Percentiles rank a stretch among this genome's conserved stretches.
These are phyloP conservation scores for Ernsta delagoae DNA, from an alignment of 2,888 invertebrate genomes.

Conservation along the genomic window DNA sequence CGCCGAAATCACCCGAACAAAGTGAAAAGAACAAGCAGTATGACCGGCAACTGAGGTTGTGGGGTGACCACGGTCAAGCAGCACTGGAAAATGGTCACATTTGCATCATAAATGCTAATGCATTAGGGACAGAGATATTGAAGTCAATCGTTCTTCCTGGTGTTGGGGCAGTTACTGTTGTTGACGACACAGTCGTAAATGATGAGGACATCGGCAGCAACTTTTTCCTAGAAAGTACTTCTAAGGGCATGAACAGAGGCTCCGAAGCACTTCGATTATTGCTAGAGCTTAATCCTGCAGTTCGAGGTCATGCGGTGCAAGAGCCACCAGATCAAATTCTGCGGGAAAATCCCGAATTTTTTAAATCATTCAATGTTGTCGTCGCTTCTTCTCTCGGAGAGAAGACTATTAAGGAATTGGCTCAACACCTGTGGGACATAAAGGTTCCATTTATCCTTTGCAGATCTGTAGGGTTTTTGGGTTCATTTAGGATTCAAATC, in stretches of 20 bases:
- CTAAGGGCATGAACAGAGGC: constrained; percentile 93
- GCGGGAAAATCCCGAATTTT: constrained; percentile 94
- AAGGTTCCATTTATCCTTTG: constrained; percentile 95
- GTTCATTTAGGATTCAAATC: constrained; percentile 94
- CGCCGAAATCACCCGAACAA: constrained; percentile 90
- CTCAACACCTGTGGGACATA: constrained; percentile 92
- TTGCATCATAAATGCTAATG: constrained; percentile 97
- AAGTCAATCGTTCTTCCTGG: constrained; percentile 98
- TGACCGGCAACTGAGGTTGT: constrained; percentile 94
- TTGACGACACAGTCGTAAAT: constrained; percentile 93
- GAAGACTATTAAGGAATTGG: constrained; percentile 89
- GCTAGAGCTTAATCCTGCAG: constrained; percentile 96
- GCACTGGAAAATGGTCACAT: constrained; percentile 95
- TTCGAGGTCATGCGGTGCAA: constrained; percentile 95
- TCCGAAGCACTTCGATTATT: constrained; percentile 92
- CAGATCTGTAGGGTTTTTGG: constrained; percentile 96
- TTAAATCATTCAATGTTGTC: constrained; percentile 94
- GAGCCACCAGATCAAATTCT: constrained; percentile 94
- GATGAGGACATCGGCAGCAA: constrained; percentile 98
- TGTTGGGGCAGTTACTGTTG: constrained; percentile 95
- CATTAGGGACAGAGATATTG: constrained; percentile 96
- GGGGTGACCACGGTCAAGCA: constrained; percentile 99
- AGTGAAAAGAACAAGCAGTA: constrained; percentile 91
- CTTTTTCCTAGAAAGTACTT: constrained; percentile 95
- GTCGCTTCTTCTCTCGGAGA: constrained; percentile 92